Evolutionary conservation across 2,888 invertebrate species (phyloP).

Genomic region (Julus scanicus): DNA sequence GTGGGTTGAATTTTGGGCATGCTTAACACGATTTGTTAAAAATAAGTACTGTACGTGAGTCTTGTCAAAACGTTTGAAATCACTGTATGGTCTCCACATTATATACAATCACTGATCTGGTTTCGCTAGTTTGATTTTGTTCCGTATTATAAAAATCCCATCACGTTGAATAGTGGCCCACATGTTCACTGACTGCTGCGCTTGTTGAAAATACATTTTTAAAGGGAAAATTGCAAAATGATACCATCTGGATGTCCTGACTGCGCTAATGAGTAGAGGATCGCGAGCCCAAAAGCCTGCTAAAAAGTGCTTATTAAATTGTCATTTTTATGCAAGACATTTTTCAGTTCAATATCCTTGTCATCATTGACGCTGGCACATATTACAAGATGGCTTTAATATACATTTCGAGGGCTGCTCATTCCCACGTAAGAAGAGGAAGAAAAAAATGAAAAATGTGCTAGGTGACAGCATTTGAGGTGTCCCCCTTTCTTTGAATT

Average conservation of each 20-base stretch:
- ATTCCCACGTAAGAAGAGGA: not conserved
- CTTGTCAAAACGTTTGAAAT: too few relatives aligned
- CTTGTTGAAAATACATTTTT: not conserved
- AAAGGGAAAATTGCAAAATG: not conserved
- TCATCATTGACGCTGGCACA: not conserved
- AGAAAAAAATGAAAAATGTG: not conserved
- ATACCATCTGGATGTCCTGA: constrained; percentile 17
- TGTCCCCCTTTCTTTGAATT: constrained; percentile 8
- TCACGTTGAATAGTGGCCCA: not conserved
- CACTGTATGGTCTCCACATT: too few relatives aligned
- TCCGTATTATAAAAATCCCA: too few relatives aligned
- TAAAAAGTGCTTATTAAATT: constrained; percentile 39
- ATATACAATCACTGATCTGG: too few relatives aligned
- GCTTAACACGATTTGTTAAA: too few relatives aligned
- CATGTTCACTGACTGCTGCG: not conserved
- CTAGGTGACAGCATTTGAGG: constrained; percentile 2
- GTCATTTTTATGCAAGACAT: not conserved
- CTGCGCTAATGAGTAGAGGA: not conserved
- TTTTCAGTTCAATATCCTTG: not conserved
- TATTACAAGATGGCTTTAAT: not conserved
- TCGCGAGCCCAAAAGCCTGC: not conserved
- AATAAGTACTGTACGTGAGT: too few relatives aligned
- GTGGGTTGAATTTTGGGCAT: too few relatives aligned
- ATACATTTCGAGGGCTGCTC: constrained; percentile 24
- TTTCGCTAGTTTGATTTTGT: too few relatives aligned